A percentile compares a stretch with the other conserved stretches of the same genome.
phyloP scores from a whole-genome alignment of 2,113 vertebrate species.

The Rhadina sibilatrix region DNA sequence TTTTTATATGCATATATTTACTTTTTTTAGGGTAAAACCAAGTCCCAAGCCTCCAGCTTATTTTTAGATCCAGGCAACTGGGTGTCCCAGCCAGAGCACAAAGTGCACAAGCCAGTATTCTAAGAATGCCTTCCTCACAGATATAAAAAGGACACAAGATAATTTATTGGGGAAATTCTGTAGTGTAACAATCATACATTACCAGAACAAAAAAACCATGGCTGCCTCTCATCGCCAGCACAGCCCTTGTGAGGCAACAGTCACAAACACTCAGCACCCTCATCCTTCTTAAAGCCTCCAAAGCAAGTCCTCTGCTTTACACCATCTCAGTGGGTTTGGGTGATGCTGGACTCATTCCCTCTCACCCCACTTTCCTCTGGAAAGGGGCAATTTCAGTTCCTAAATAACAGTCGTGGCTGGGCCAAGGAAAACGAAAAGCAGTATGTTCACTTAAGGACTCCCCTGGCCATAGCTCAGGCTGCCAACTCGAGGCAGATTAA shows the following conservation, averaged over 20 bases:
- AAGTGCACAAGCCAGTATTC: constrained; percentile 12
- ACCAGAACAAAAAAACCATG: background rate
- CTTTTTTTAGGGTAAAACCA: background rate
- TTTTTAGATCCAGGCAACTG: constrained; percentile 59
- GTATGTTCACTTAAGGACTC: background rate
- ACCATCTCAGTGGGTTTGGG: background rate
- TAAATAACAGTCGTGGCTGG: constrained; percentile 35
- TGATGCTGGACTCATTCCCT: background rate
- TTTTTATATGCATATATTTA: background rate
- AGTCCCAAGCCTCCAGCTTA: constrained; percentile 35
- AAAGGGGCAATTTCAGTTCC: constrained; percentile 43
- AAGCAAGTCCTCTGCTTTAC: background rate
- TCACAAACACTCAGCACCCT: background rate
- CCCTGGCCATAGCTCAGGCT: background rate
- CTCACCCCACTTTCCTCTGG: background rate
- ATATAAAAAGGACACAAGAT: constrained; percentile 54
- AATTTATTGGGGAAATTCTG: constrained; percentile 62
- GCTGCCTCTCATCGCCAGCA: constrained; percentile 11
- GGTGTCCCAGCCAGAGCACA: background rate
- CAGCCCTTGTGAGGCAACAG: background rate
- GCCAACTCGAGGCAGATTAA: constrained; percentile 30
- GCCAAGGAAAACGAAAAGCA: constrained; percentile 67
- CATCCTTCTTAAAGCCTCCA: background rate
- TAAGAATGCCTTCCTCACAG: constrained; percentile 46
- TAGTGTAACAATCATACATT: constrained; percentile 39